A percentile compares a stretch with the other conserved stretches of the same genome.
phyloP scores from a whole-genome alignment of 2,888 invertebrate species.

The Auanema freiburgensis region DNA sequence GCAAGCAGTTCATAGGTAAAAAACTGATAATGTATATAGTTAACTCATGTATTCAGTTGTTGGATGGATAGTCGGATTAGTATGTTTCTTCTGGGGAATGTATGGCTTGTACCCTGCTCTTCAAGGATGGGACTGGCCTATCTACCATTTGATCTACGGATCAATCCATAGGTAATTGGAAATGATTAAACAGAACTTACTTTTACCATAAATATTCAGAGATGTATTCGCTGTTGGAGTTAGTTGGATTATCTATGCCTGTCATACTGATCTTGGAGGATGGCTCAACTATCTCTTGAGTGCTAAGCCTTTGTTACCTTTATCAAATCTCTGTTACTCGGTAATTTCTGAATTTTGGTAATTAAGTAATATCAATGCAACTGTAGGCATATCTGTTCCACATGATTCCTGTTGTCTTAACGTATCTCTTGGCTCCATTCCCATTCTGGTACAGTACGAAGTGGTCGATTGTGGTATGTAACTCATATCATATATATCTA shows the following conservation, averaged over 20 bases:
- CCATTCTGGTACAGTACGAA: constrained; percentile 55
- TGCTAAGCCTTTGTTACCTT: constrained; percentile 55
- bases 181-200: background rate
- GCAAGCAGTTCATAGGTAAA: constrained; percentile 25
- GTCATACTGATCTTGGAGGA: constrained; percentile 63
- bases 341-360: constrained; percentile 28
- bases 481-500: background rate
- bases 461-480: constrained; percentile 43
- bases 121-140: constrained; percentile 61
- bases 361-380: background rate
- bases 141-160: constrained; percentile 62
- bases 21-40: too few relatives aligned
- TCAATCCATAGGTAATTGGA: constrained; percentile 44
- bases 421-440: constrained; percentile 61
- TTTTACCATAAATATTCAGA: constrained; percentile 32
- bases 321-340: constrained; percentile 62
- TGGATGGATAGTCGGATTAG: constrained; percentile 46
- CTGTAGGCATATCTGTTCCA: constrained; percentile 62
- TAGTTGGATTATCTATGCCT: constrained; percentile 64
- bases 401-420: constrained; percentile 64
- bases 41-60: constrained; percentile 24
- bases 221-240: constrained; percentile 63
- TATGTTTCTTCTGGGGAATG: constrained; percentile 52
- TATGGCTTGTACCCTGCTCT: constrained; percentile 63
- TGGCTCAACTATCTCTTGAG: constrained; percentile 58